phyloP scores from a whole-genome alignment of 1,140 invertebrate species.

The Paracyclopina nana region DNA sequence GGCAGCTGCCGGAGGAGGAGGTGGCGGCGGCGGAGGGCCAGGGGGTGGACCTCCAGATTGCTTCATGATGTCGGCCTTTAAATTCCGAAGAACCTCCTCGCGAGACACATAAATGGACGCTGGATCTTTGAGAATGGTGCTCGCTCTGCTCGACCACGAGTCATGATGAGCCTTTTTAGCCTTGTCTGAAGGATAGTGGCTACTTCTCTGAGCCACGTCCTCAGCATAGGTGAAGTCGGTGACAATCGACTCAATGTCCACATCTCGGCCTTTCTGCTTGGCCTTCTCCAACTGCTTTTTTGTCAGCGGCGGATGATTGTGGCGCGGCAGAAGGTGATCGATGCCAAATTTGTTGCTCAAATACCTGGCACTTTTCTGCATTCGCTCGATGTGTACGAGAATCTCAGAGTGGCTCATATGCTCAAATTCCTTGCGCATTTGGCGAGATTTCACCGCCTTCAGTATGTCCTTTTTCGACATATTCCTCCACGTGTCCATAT shows the following conservation, averaged over 20 bases:
- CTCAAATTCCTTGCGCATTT: constrained; percentile 18
- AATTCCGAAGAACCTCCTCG: constrained; percentile 20
- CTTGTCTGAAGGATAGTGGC: no score
- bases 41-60: background rate
- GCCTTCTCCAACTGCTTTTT: background rate
- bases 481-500: constrained; percentile 19
- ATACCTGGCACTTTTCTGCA: constrained; percentile 13
- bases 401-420: constrained; percentile 13
- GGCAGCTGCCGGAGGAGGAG: no score
- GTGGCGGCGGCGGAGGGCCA: constrained; percentile 17
- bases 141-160: background rate
- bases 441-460: constrained; percentile 17
- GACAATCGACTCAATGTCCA: background rate
- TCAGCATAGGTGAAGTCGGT: background rate
- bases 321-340: constrained; percentile 3
- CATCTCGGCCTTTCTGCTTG: background rate
- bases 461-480: constrained; percentile 21
- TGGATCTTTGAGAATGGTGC: constrained; percentile 17
- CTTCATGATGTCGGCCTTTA: constrained; percentile 17
- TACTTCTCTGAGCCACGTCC: no score
- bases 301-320: no score
- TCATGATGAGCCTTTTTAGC: constrained; percentile 17
- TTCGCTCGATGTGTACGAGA: background rate
- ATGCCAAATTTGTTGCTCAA: constrained; percentile 17
- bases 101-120: constrained; percentile 21